Evolutionary conservation across 2,888 invertebrate genomes (phyloP).

Genomic region (Synanthedon tipuliformis): DNA sequence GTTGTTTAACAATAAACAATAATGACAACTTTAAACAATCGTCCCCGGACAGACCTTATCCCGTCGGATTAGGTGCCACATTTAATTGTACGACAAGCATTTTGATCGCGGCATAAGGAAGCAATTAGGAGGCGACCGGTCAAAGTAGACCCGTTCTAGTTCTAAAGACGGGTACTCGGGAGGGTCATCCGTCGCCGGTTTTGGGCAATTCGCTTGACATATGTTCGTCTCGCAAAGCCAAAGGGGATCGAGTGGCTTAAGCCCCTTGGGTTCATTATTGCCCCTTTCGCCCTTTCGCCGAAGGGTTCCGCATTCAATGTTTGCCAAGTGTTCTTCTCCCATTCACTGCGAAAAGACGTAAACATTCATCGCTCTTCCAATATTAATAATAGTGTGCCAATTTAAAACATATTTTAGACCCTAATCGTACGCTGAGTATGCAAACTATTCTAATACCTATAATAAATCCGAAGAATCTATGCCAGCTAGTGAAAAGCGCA

Average conservation of each 20-base stretch:
- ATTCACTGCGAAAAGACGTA: not conserved
- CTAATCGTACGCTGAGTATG: no score
- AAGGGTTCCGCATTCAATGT: slow-evolving; percentile 38
- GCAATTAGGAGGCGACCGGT: slow-evolving; percentile 43
- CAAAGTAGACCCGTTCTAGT: slow-evolving; percentile 16
- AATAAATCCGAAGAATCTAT: no score
- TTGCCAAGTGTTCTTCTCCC: slow-evolving; percentile 45
- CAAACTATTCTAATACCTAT: no score
- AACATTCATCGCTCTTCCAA: not conserved
- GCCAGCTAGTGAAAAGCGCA: no score
- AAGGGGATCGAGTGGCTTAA: slow-evolving; percentile 58
- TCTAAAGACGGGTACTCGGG: slow-evolving; percentile 10
- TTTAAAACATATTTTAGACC: no score
- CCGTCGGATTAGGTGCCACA: slow-evolving; percentile 15
- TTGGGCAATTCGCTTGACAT: slow-evolving; percentile 39
- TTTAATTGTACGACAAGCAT: slow-evolving; percentile 14
- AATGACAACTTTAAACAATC: slow-evolving; percentile 5
- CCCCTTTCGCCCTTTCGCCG: slow-evolving; percentile 39
- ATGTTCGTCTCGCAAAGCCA: slow-evolving; percentile 47
- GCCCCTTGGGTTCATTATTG: slow-evolving; percentile 61
- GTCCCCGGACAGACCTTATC: slow-evolving; percentile 7
- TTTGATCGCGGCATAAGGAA: slow-evolving; percentile 35
- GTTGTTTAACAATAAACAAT: slow-evolving; percentile 25
- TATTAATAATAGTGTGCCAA: not conserved
- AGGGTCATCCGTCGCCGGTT: slow-evolving; percentile 20